Base-by-base conservation (phyloP, 35 echinoderm and acorn worm genomes). In the Acanthaster planci region DNA sequence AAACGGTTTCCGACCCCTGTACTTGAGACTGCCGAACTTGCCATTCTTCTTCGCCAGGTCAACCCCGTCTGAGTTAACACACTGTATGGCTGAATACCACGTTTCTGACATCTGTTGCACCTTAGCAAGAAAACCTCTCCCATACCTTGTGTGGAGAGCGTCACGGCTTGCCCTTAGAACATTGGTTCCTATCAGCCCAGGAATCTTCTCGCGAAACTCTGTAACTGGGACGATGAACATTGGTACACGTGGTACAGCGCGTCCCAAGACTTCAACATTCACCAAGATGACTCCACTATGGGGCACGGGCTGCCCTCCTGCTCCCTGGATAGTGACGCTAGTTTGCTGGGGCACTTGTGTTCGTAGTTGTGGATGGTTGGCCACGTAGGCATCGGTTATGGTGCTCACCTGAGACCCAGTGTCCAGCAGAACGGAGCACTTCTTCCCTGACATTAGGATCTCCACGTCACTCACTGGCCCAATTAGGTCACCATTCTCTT, bases 161-260 rank as follows among this genome's bases (percentile, higher is more conserved):
- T 75, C 51, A 5, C 82, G 50, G 10, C 15, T 1, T 10, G 82
- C 54, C 27, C 51, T 51, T 16, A 84, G 18, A 30, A 37, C 82
- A 84, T 84, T 84, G 2, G 82, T 84, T 19, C 82, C 82, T 15
- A 84, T 12, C 8, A 72, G 56, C 19, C 51, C 29, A n/a, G 82
- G 82, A 19, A 60, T 60, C 17, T 75, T 76, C 21, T 39, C 17
- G 2, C 60, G 29, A n/a, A 31, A 34, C 22, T 12, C 8, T 21
- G 52, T 77, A 38, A 14, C 36, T 15, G 84, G 68, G 0, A 86
- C 84, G 18, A 86, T 67, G 2, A 86, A 44, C 23, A 77, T 55
- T 0, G 86, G 77, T 17, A 90, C 17, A 36, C 67, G 37, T n/a
- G 54, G 39, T 34, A 85, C 76, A 5, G 55, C 21, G 14, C 64